These are phyloP conservation scores for Temnothorax nylanderi DNA, from an alignment of 1,140 invertebrate genomes.

Conservation along the genomic window DNA sequence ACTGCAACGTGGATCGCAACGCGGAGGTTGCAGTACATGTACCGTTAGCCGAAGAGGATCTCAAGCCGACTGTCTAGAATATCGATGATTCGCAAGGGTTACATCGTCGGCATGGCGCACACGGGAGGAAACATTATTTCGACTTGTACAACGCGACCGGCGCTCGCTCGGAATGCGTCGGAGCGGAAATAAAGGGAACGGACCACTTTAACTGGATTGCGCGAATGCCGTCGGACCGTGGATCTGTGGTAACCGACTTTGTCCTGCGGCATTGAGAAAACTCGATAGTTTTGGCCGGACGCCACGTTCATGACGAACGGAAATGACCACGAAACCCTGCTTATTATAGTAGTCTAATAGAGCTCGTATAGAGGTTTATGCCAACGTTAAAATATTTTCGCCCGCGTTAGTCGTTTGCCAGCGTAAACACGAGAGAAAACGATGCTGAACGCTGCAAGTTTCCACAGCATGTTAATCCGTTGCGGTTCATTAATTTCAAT, in stretches of 20 bases:
- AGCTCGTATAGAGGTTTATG: background rate
- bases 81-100: conserved; percentile 51
- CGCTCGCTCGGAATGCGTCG: background rate
- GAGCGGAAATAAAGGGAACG: conserved; percentile 44
- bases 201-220: conserved; percentile 42
- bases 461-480: background rate
- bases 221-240: conserved; percentile 4
- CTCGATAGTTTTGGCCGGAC: conserved; percentile 43
- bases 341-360: conserved; percentile 18
- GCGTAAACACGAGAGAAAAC: background rate
- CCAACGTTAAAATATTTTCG: conserved; percentile 19
- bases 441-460: background rate
- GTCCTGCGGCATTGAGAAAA: conserved; percentile 28
- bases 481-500: background rate
- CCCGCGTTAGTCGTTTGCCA: background rate
- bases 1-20: conserved; percentile 19
- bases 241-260: conserved; percentile 7
- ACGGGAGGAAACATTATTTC: conserved; percentile 55
- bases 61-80: conserved; percentile 53
- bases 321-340: background rate
- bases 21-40: conserved; percentile 26
- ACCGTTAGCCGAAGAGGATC: conserved; percentile 56
- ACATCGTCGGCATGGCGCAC: conserved; percentile 20
- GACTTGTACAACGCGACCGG: conserved; percentile 28
- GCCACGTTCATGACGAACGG: background rate